Conservation (phyloP, 2,797 vertebrate genomes). For the Ammospiza maritima region DNA sequence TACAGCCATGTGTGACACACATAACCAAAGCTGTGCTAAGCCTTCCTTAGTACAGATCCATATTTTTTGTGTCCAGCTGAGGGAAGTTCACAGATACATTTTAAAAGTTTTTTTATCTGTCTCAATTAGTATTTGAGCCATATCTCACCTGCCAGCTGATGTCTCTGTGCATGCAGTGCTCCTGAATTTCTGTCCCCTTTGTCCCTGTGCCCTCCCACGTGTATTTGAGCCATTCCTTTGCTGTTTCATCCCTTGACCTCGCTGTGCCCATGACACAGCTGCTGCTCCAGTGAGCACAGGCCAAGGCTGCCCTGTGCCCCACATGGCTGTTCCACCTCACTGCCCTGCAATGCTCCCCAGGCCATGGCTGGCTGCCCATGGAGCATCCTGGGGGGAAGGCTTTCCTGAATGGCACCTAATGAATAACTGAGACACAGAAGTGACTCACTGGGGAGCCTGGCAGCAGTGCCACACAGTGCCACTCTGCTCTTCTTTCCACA, state of each 20-base stretch:
- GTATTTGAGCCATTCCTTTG: neutral
- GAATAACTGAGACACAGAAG: slow-evolving; percentile 26
- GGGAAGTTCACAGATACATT: neutral
- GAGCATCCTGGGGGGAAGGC: neutral
- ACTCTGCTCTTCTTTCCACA: neutral
- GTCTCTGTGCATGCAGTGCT: neutral
- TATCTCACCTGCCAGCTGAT: neutral
- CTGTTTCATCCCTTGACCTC: neutral
- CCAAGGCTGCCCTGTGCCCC: slow-evolving; percentile 2
- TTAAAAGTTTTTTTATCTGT: neutral
- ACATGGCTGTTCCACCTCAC: neutral
- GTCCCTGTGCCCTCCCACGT: neutral
- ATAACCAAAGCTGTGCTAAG: neutral
- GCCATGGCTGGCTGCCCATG: neutral
- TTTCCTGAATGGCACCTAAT: slow-evolving; percentile 32
- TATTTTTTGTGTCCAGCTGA: neutral
- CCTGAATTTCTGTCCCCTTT: neutral
- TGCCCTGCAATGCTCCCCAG: slow-evolving; percentile 37
- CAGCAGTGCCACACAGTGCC: neutral
- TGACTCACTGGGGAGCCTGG: neutral
- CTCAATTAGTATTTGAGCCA: neutral
- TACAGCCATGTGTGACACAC: neutral
- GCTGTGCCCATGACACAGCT: neutral
- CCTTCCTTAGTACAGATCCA: neutral
- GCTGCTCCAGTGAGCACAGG: slow-evolving; percentile 8